Conservation (phyloP, 2,797 vertebrate species). For the Hozukius guyotensis region DNA sequence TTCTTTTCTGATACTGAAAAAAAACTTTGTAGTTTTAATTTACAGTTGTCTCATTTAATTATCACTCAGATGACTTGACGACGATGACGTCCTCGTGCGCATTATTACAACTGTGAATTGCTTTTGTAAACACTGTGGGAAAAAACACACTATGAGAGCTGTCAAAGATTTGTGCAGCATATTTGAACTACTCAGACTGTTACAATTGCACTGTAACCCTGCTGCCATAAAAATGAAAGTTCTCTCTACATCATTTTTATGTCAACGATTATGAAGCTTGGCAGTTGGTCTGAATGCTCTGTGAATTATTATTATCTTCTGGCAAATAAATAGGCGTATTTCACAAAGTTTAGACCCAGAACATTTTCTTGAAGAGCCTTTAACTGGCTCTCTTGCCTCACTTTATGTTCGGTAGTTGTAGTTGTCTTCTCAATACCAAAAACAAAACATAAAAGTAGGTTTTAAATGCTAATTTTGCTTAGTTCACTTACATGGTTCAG, state of each 20-base stretch:
- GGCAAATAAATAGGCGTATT: background rate
- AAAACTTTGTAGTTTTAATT: background rate
- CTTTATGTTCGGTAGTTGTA: background rate
- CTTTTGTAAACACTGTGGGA: background rate
- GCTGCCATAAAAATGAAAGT: conserved; percentile 14
- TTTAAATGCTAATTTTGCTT: background rate
- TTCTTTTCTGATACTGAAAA: conserved; percentile 10
- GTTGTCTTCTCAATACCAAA: background rate
- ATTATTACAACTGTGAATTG: background rate
- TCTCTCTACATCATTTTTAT: conserved; percentile 26
- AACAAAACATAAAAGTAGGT: background rate
- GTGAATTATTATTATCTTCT: conserved; percentile 31
- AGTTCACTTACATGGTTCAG: background rate
- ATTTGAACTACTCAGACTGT: background rate
- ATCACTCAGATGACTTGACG: background rate
- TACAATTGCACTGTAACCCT: background rate
- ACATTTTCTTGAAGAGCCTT: background rate
- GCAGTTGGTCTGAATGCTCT: conserved; percentile 29
- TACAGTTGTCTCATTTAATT: conserved; percentile 24
- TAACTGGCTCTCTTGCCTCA: background rate
- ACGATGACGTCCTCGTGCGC: background rate
- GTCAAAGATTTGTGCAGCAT: conserved; percentile 14
- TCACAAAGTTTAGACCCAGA: background rate
- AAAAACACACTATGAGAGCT: background rate
- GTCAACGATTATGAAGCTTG: conserved; percentile 8